Base-by-base conservation (phyloP, 2,888 invertebrate species). In the Coenonympha glycerion region DNA sequence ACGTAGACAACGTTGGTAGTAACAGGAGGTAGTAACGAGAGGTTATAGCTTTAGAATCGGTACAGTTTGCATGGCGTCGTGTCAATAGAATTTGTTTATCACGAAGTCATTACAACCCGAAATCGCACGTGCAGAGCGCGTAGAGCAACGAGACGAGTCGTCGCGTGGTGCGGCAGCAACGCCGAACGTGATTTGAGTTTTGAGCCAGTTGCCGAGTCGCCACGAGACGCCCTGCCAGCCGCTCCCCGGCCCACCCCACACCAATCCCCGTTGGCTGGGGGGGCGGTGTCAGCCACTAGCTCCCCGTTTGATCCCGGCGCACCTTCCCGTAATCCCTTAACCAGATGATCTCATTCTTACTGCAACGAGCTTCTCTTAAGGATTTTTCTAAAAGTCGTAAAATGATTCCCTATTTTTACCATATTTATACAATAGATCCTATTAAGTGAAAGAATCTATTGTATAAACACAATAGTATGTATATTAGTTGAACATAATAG, bases 111-210 rank as follows among this genome's bases (percentile, higher is more conserved):
- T 58, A 41, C 55, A 46, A 59, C 68, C 58, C 63, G 64, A 19
- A 37, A 59, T 55, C 64, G 65, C 63, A 65, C 47, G 36, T 36
- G 47, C 8, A 11, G 22, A 46, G 37, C 50, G 49, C 55, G 55
- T 52, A 49, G 57, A 64, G 62, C 62, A 57, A 56, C 60, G 59
- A 59, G 1, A 56, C 59, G 59, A 59, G 1, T n/a, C 64, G 66
- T 71, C 73, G 74, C 79, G 80, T 72, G 69, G 68, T 73, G 69
- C 71, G 76, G 66, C 68, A 69, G 73, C 68, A 71, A 69, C 67
- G 77, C 78, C 80, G 71, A 80, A 73, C 73, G 79, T 69, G 79
- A 79, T 82, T 80, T 76, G 66, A 76, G 76, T 63, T 56, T 55
- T 37, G 51, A 53, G 47, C 47, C 54, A 46, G 74, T 70, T 70